A percentile compares a stretch with the other conserved stretches of the same genome.
These are phyloP conservation scores for Apamea monoglypha DNA, from an alignment of 2,888 invertebrate species.

Conservation along the genomic window DNA sequence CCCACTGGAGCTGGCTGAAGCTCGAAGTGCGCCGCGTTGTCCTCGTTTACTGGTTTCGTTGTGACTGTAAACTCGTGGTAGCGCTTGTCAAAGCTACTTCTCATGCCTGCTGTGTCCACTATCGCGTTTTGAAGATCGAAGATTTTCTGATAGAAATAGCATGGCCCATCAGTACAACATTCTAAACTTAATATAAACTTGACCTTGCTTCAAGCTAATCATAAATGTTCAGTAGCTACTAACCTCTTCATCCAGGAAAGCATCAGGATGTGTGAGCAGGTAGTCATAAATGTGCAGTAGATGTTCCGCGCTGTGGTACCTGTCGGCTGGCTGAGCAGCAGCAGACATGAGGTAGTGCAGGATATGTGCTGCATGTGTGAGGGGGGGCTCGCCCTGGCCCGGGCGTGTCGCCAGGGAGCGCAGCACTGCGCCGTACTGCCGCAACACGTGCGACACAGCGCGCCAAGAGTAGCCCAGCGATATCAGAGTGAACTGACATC, in stretches of 20 bases:
- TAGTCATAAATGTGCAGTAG: slow-evolving; percentile 90
- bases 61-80: slow-evolving; percentile 81
- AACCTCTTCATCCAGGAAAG: slow-evolving; percentile 94
- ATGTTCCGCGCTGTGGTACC: slow-evolving; percentile 91
- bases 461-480: slow-evolving; percentile 92
- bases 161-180: not conserved
- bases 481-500: slow-evolving; percentile 80
- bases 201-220: not conserved
- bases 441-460: slow-evolving; percentile 89
- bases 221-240: slow-evolving; percentile 61
- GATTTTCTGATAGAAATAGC: slow-evolving; percentile 79
- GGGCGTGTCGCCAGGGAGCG: slow-evolving; percentile 89
- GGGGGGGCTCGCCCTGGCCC: slow-evolving; percentile 92
- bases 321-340: slow-evolving; percentile 80
- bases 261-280: slow-evolving; percentile 88
- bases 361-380: slow-evolving; percentile 90
- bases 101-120: slow-evolving; percentile 81
- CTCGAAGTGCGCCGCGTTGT: slow-evolving; percentile 81
- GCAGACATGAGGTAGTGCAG: slow-evolving; percentile 87
- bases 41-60: slow-evolving; percentile 77
- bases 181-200: not conserved
- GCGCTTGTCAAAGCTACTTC: slow-evolving; percentile 74
- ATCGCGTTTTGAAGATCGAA: slow-evolving; percentile 85
- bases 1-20: slow-evolving; percentile 70
- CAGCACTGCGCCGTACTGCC: slow-evolving; percentile 89